These are phyloP conservation scores for Sebastes trivittatus DNA, from an alignment of 2,797 vertebrate genomes.

Conservation along the genomic window DNA sequence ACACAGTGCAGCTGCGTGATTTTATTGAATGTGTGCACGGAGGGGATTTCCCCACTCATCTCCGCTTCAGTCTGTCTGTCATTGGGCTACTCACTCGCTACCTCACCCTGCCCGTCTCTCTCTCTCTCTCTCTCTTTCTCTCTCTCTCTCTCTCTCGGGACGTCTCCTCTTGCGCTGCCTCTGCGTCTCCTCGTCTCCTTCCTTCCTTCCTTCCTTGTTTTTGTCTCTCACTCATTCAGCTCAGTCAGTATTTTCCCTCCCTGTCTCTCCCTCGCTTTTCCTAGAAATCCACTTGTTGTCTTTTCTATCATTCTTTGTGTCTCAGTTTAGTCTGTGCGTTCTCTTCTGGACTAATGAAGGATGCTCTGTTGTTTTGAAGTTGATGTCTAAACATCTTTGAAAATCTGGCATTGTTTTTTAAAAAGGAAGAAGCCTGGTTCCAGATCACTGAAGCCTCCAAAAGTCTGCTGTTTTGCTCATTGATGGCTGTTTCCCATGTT, in stretches of 20 bases:
- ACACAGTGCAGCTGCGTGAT: slow-evolving; percentile 75
- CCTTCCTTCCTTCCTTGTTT: slow-evolving; percentile 56
- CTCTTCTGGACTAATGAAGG: not conserved
- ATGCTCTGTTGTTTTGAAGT: not conserved
- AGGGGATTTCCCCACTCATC: slow-evolving; percentile 82
- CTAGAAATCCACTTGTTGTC: slow-evolving; percentile 2
- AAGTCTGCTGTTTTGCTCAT: not conserved
- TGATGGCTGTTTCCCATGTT: not conserved
- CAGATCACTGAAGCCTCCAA: not conserved
- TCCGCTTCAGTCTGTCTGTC: slow-evolving; percentile 76
- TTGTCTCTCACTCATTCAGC: slow-evolving; percentile 47
- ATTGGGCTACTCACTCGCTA: slow-evolving; percentile 70
- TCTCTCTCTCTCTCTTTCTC: slow-evolving; percentile 49
- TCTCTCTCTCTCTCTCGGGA: slow-evolving; percentile 61
- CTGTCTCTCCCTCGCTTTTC: slow-evolving; percentile 10
- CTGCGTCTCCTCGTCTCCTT: slow-evolving; percentile 66
- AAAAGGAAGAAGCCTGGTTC: not conserved
- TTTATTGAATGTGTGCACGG: slow-evolving; percentile 77
- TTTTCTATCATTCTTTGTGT: not conserved
- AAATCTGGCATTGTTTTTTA: not conserved
- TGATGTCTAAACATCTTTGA: not conserved
- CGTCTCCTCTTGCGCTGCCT: slow-evolving; percentile 72
- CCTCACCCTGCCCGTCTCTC: slow-evolving; percentile 63
- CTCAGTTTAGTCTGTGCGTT: not conserved
- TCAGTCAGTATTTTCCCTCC: slow-evolving; percentile 30